phyloP scores from a whole-genome alignment of 2,797 vertebrate genomes.

The Bovichtus diacanthus region DNA sequence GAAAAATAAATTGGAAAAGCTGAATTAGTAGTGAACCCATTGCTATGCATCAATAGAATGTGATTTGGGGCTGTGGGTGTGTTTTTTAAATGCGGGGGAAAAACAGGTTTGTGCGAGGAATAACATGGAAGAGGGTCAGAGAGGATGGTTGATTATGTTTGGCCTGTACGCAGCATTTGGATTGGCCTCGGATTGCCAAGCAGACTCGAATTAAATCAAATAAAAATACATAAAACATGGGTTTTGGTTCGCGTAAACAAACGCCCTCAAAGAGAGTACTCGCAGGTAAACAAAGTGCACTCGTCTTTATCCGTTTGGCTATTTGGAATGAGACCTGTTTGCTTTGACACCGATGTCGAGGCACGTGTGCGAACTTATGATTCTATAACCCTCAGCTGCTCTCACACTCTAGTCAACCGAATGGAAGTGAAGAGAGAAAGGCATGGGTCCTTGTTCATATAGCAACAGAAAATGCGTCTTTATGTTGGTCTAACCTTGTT shows the following conservation, averaged over 20 bases:
- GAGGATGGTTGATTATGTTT: conserved; percentile 52
- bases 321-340: conserved; percentile 1
- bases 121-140: conserved; percentile 40
- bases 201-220: conserved; percentile 50
- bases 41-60: conserved; percentile 37
- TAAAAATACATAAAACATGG: conserved; percentile 45
- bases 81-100: conserved; percentile 17
- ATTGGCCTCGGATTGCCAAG: conserved; percentile 49
- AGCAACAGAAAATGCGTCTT: not conserved
- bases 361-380: not conserved
- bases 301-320: conserved; percentile 3
- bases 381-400: not conserved
- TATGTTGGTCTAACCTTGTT: not conserved
- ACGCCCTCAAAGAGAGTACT: conserved; percentile 25
- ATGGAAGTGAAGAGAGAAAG: not conserved
- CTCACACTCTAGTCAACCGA: not conserved
- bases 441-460: not conserved
- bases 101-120: conserved; percentile 3
- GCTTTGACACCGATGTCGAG: conserved; percentile 7
- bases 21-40: conserved; percentile 49
- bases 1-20: conserved; percentile 45
- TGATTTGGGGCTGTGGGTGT: conserved; percentile 20
- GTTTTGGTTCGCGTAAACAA: conserved; percentile 39
- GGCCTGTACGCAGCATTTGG: conserved; percentile 22
- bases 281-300: conserved; percentile 34